phyloP scores from a whole-genome alignment of 2,113 vertebrate species.

The Chaenogobius annularis region DNA sequence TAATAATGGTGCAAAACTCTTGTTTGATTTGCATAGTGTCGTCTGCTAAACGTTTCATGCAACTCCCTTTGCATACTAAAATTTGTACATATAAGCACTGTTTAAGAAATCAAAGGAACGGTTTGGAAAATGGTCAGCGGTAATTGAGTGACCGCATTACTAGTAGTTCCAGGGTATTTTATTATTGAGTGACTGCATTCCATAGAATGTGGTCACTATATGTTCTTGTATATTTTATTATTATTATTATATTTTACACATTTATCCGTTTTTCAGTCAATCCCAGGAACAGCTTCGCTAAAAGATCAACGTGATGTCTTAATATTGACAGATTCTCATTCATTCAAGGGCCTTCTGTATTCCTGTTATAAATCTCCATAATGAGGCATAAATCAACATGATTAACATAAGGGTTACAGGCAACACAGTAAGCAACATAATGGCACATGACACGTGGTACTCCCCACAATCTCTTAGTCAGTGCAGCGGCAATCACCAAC shows the following conservation, averaged over 20 bases:
- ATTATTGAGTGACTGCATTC: no score
- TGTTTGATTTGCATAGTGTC: neutral
- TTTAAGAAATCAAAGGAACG: conserved; percentile 37
- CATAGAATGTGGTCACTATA: no score
- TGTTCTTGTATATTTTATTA: no score
- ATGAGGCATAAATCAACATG: conserved; percentile 67
- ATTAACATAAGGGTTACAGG: conserved; percentile 57
- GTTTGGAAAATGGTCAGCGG: conserved; percentile 42
- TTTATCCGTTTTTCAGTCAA: no score
- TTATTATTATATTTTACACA: no score
- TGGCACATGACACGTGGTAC: conserved; percentile 54
- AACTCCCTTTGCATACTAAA: conserved; percentile 26
- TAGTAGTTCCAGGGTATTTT: no score
- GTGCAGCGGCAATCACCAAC: conserved; percentile 38
- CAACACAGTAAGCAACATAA: conserved; percentile 47
- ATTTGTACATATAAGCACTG: conserved; percentile 7
- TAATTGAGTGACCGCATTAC: no score
- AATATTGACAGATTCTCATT: conserved; percentile 28
- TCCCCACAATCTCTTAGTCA: conserved; percentile 48
- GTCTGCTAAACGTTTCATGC: conserved; percentile 19
- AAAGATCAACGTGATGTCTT: conserved; percentile 15
- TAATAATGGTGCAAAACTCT: no score
- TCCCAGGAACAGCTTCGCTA: conserved; percentile 2
- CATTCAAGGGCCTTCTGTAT: conserved; percentile 47
- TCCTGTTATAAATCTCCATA: conserved; percentile 62